Evolutionary conservation across 1,140 invertebrate species (phyloP).

Genomic region (Ceratoteleas bidentatus): DNA sequence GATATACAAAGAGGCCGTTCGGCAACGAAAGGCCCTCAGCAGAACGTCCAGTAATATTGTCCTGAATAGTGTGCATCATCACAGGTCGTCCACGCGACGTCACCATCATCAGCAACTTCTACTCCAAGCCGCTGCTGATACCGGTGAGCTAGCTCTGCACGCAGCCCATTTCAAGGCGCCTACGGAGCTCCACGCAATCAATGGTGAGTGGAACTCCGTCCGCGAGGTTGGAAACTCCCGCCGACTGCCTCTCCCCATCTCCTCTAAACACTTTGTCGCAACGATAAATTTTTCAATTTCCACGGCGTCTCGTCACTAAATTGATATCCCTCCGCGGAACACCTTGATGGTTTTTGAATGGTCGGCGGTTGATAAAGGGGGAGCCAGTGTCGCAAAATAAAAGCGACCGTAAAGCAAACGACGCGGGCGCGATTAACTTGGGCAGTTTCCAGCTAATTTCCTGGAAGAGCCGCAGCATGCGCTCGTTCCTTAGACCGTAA

Average conservation of each 20-base stretch:
- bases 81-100: constrained; percentile 84
- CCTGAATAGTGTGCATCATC: constrained; percentile 90
- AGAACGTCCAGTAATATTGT: constrained; percentile 91
- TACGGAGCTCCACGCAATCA: constrained; percentile 72
- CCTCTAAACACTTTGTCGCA: no score
- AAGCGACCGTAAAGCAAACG: constrained; percentile 18
- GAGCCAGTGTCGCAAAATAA: constrained; percentile 11
- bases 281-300: no score
- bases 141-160: constrained; percentile 75
- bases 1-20: constrained; percentile 94
- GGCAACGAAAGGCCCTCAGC: constrained; percentile 92
- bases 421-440: constrained; percentile 52
- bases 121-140: constrained; percentile 77
- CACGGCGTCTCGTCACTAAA: no score
- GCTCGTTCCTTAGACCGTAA: no score
- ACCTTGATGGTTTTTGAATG: no score
- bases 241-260: no score
- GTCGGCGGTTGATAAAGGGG: no score
- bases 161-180: constrained; percentile 73
- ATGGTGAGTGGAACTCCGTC: constrained; percentile 69
- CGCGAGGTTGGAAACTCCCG: constrained; percentile 51
- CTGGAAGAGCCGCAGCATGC: no score
- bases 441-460: constrained; percentile 62
- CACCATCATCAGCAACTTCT: constrained; percentile 77
- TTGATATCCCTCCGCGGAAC: no score